phyloP scores from a whole-genome alignment of 2,888 invertebrate species.

The Hemaris fuciformis region DNA sequence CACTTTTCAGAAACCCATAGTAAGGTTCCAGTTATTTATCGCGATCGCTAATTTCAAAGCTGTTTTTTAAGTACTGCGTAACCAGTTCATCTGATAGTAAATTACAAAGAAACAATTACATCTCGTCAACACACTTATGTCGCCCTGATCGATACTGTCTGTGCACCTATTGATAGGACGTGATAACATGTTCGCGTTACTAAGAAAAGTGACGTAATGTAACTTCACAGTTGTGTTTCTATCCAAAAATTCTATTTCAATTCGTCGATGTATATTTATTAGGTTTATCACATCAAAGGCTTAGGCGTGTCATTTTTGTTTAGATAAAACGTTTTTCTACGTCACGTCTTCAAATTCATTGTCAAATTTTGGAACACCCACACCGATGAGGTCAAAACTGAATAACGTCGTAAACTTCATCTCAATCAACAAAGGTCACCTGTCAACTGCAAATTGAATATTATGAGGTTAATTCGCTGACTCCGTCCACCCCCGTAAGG shows the following conservation, averaged over 20 bases:
- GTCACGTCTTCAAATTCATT: not conserved
- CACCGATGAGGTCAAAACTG: not conserved
- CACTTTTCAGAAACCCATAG: too few relatives aligned
- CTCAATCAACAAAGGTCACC: not conserved
- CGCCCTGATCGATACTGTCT: too few relatives aligned
- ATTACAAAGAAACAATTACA: too few relatives aligned
- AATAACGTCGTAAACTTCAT: not conserved
- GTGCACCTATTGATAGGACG: too few relatives aligned
- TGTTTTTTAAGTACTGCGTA: too few relatives aligned
- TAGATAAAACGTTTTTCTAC: not conserved
- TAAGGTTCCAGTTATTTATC: too few relatives aligned
- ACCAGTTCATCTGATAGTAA: too few relatives aligned
- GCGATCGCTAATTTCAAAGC: too few relatives aligned
- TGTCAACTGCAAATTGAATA: not conserved
- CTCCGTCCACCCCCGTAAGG: not conserved
- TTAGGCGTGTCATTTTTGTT: too few relatives aligned
- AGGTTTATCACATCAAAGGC: too few relatives aligned
- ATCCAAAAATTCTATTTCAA: not conserved
- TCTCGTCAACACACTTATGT: too few relatives aligned
- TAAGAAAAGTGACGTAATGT: not conserved
- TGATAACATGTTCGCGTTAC: not conserved
- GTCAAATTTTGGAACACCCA: not conserved
- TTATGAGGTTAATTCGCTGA: conserved; percentile 2
- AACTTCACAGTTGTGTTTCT: not conserved
- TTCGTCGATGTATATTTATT: too few relatives aligned